Conservation (phyloP, 2,113 vertebrate genomes). For the Pipra filicauda region DNA sequence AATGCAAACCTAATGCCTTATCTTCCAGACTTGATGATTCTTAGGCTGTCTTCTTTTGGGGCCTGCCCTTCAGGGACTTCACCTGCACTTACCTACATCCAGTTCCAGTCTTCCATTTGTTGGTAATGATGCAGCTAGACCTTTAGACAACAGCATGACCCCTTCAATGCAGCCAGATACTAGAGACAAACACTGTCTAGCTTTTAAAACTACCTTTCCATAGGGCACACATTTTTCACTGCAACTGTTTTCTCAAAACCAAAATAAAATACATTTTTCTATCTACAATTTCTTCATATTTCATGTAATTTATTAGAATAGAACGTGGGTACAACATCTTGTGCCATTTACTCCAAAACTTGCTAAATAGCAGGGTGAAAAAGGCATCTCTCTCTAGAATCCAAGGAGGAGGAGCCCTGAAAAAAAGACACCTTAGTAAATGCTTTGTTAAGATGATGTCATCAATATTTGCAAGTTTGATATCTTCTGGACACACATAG, state of each 20-base stretch:
- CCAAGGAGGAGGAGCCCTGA: not conserved
- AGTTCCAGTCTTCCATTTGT: not conserved
- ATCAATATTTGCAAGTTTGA: slow-evolving; percentile 52
- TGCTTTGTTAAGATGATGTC: not conserved
- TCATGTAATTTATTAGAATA: not conserved
- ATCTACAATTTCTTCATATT: not conserved
- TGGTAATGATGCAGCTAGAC: not conserved
- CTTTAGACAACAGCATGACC: not conserved
- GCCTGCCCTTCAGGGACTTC: not conserved
- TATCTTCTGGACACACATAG: slow-evolving; percentile 28
- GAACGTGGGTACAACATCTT: not conserved
- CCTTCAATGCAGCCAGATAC: not conserved
- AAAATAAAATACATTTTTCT: not conserved
- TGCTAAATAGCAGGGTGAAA: slow-evolving; percentile 37
- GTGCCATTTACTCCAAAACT: not conserved
- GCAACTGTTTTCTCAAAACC: not conserved
- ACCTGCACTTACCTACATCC: not conserved
- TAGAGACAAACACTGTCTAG: not conserved
- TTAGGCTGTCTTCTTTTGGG: not conserved
- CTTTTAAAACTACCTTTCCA: not conserved
- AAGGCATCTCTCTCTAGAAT: not conserved
- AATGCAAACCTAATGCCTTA: not conserved
- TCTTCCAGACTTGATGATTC: not conserved
- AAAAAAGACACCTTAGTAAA: not conserved
- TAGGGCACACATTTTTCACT: not conserved